A percentile compares a stretch with the other conserved stretches of the same genome.
Conservation (phyloP, 2,113 vertebrate species). For the Pteronura brasiliensis region DNA sequence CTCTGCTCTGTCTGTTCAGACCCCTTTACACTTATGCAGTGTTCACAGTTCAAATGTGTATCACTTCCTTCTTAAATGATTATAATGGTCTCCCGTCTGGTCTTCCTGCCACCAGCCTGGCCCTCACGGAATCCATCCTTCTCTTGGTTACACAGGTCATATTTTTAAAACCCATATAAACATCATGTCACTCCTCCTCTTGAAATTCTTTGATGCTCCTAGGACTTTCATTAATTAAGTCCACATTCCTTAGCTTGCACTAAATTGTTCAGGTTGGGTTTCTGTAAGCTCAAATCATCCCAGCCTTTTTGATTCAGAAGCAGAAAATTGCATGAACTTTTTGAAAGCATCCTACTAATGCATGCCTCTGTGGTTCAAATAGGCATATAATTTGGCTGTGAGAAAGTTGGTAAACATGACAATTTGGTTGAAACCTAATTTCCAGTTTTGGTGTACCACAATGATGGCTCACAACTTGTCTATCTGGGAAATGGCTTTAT, state of each 20-base stretch:
- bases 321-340: background rate
- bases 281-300: background rate
- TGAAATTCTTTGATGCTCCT: background rate
- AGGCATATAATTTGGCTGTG: background rate
- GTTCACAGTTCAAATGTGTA: background rate
- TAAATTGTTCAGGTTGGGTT: background rate
- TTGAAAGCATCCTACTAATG: background rate
- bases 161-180: background rate
- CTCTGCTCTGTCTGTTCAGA: background rate
- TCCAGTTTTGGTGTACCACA: background rate
- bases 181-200: background rate
- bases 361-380: background rate
- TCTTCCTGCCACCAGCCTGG: background rate
- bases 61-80: background rate
- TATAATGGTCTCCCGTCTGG: background rate
- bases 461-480: background rate
- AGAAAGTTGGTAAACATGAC: background rate
- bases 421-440: constrained; percentile 36
- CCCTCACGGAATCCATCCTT: background rate
- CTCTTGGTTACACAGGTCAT: background rate
- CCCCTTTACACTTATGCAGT: background rate
- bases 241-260: background rate
- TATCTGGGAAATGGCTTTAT: background rate
- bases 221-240: background rate
- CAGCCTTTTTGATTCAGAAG: background rate